phyloP scores from a whole-genome alignment of 1,140 invertebrate species.

The Bombus superbus region DNA sequence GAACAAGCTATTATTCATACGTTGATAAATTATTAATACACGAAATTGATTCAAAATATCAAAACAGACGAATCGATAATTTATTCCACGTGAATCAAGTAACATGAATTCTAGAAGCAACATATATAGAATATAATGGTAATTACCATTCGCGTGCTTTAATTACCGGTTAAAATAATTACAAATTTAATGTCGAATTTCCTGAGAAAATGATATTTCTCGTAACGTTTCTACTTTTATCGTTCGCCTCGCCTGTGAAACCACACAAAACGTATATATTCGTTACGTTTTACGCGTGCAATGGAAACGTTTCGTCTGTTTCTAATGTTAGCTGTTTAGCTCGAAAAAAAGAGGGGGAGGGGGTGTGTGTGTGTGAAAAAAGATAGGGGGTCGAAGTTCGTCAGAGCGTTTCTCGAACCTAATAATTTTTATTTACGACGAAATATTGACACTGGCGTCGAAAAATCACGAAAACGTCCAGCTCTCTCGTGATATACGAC shows the following conservation, averaged over 20 bases:
- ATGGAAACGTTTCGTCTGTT: no score
- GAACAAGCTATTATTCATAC: neutral
- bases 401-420: neutral
- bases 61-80: neutral
- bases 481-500: neutral
- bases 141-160: neutral
- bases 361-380: no score
- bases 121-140: neutral
- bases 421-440: neutral
- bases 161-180: neutral
- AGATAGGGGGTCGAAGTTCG: no score
- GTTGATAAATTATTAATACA: neutral
- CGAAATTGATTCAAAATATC: neutral
- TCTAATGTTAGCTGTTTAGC: no score
- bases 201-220: neutral
- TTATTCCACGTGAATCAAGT: neutral
- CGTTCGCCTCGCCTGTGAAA: no score
- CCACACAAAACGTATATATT: no score
- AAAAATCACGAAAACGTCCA: neutral
- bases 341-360: no score
- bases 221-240: neutral
- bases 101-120: neutral
- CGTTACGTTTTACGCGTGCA: no score
- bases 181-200: neutral
- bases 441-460: neutral